Evolutionary conservation across 2,113 vertebrate genomes (phyloP).

Genomic region (Pelusios castaneus): DNA sequence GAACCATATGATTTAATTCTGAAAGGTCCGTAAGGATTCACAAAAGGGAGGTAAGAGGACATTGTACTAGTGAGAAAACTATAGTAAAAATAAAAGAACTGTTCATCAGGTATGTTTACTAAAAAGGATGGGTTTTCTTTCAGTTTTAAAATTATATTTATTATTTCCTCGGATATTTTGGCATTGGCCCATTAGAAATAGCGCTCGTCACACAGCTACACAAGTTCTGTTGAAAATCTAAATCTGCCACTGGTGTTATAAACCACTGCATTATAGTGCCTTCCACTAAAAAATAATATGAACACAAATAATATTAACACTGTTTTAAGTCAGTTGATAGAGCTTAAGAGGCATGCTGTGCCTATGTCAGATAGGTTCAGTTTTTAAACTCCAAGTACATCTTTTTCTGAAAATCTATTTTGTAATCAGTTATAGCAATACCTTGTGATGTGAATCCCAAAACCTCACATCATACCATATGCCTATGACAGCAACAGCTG

Average conservation of each 20-base stretch:
- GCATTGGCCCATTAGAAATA: neutral
- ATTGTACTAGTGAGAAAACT: neutral
- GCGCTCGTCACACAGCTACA: accelerated
- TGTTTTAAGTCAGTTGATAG: neutral
- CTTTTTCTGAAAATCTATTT: neutral
- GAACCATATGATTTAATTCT: neutral
- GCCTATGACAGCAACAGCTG: neutral
- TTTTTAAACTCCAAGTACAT: neutral
- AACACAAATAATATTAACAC: neutral
- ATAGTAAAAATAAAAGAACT: neutral
- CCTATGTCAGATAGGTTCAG: neutral
- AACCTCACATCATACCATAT: neutral
- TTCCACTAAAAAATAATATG: neutral
- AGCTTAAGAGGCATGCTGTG: neutral
- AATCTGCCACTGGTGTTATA: neutral
- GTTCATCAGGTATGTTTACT: neutral
- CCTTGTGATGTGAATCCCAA: neutral
- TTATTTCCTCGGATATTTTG: neutral
- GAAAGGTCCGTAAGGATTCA: neutral
- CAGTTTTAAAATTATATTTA: neutral
- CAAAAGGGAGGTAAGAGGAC: neutral
- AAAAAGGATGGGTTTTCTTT: neutral
- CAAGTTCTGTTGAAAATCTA: neutral
- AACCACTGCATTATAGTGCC: neutral
- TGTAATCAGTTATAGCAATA: neutral